phyloP scores from a whole-genome alignment of 2,888 invertebrate species.

The Gortyna flavago region DNA sequence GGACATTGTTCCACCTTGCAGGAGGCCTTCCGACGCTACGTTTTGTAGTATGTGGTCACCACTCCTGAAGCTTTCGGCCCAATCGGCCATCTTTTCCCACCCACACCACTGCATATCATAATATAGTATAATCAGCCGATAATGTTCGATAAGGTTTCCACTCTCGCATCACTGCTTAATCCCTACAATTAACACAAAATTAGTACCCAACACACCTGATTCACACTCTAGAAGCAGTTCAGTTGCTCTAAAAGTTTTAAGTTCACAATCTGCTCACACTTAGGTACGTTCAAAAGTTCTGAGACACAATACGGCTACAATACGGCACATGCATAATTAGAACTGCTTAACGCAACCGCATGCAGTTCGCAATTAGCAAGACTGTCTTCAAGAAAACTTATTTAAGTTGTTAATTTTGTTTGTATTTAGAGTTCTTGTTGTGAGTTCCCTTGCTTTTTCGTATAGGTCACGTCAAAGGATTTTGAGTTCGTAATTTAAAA shows the following conservation, averaged over 20 bases:
- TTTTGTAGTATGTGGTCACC: too few species aligned
- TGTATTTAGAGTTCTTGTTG: slow-evolving; percentile 19
- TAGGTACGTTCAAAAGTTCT: slow-evolving; percentile 25
- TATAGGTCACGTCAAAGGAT: background rate
- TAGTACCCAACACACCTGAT: background rate
- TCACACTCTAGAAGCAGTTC: slow-evolving; percentile 4
- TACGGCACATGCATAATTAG: slow-evolving; percentile 50
- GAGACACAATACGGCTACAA: slow-evolving; percentile 46
- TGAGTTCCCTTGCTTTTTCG: background rate
- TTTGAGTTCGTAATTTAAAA: background rate
- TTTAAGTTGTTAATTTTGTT: slow-evolving; percentile 41
- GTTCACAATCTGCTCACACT: slow-evolving; percentile 41
- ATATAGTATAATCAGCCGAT: too few species aligned
- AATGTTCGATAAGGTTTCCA: too few species aligned
- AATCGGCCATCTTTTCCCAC: too few species aligned
- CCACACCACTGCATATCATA: too few species aligned
- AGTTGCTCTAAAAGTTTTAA: slow-evolving; percentile 39
- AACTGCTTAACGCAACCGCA: slow-evolving; percentile 47
- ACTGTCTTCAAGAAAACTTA: slow-evolving; percentile 33
- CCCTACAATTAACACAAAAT: background rate
- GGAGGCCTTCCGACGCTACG: too few species aligned
- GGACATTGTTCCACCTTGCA: too few species aligned
- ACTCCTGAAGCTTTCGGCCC: too few species aligned
- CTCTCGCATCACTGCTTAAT: background rate
- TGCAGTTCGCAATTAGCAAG: slow-evolving; percentile 42